phyloP scores from a whole-genome alignment of 2,888 invertebrate genomes.

The Alviniconcha strummeri region DNA sequence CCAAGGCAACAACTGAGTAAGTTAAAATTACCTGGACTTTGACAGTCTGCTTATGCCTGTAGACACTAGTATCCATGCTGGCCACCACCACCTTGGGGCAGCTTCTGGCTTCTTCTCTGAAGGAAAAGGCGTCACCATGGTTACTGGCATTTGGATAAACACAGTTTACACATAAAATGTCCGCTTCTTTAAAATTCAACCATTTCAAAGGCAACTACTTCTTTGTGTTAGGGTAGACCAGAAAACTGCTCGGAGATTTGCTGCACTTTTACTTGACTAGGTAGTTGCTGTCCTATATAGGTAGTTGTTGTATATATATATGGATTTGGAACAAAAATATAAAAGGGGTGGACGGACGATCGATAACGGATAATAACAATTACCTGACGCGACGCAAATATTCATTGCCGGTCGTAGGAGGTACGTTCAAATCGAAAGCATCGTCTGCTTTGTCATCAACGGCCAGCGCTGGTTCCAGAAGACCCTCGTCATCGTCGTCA shows the following conservation, averaged over 20 bases:
- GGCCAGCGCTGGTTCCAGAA: conserved; percentile 52
- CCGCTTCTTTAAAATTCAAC: background rate
- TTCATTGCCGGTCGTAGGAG: conserved; percentile 78
- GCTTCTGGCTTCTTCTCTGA: conserved; percentile 77
- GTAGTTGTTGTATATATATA: too few relatives aligned
- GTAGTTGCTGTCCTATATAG: too few relatives aligned
- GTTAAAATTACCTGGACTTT: conserved; percentile 44
- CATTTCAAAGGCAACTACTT: background rate
- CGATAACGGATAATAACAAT: background rate
- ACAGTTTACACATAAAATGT: background rate
- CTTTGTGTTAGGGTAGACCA: background rate
- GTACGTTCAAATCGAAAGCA: conserved; percentile 69
- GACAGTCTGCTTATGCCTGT: conserved; percentile 69
- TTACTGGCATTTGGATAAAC: background rate
- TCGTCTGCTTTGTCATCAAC: conserved; percentile 60
- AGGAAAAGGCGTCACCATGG: conserved; percentile 34
- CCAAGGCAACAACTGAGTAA: background rate
- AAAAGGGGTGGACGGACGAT: too few relatives aligned
- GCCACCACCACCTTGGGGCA: conserved; percentile 78
- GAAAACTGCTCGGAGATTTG: too few relatives aligned
- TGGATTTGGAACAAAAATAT: too few relatives aligned
- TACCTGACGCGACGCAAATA: conserved; percentile 81
- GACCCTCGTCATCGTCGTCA: conserved; percentile 50
- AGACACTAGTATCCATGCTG: conserved; percentile 74
- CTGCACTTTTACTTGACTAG: too few relatives aligned